Base-by-base conservation (phyloP, 2,888 invertebrate genomes). In the Perizoma affinitatum region DNA sequence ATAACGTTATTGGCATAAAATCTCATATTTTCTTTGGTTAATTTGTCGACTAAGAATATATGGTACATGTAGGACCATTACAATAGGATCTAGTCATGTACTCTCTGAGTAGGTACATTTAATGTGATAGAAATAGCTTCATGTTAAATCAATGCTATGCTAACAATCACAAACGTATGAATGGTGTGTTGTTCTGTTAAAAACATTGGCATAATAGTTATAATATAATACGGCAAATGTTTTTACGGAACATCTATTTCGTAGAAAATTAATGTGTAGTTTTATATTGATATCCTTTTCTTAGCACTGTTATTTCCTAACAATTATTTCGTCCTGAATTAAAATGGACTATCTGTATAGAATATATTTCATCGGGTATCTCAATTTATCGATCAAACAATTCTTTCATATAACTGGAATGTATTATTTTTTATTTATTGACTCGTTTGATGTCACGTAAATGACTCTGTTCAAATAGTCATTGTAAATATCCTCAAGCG, bases 251-350 rank as follows among this genome's bases (percentile, higher is more conserved):
- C 69, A 75, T 77, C 76, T 75, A 82, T 75, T 82, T 78, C 66
- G 78, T 90, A 88, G 86, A 73, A 83, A 82, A 84, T 87, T 85
- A 87, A 86, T 84, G 80, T 73, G 83, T 88, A 88, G 86, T 81
- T 85, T 85, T 85, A 79, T 86, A 84, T 82, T 76, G 74, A 80
- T 74, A 76, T 75, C 62, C 62, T 72, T 73, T 75, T 73, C 58
- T 70, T 78, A 76, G 74, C 76, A 75, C 73, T 79, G 80, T 79
- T 78, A 71, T 78, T 74, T 82, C 81, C 80, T 77, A 75, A 76
- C 81, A 76, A 79, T 77, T 81, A 73, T 82, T 83, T 75, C 80
- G 69, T 83, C 80, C 22, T 22, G 22, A 22, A 22, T 22, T 22
- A 22, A 22, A 22, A 22, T 22, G 1, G 3, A 22, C 22, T 22